Percentiles rank a stretch among this genome's conserved stretches.
Conservation (phyloP, 1,140 invertebrate species). For the Tribolium castaneum region DNA sequence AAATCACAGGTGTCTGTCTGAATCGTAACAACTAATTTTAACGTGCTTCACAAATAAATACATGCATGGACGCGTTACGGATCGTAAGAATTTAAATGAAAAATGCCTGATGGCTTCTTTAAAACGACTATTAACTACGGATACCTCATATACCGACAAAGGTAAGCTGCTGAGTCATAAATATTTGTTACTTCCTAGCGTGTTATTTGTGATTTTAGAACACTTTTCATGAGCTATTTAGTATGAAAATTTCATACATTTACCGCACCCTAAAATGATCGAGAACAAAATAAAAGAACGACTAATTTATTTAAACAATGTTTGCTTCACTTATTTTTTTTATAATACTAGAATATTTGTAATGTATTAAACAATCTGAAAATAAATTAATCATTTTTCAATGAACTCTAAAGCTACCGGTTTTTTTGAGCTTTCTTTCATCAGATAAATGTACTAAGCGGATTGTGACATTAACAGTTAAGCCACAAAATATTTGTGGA, state of each 20-base stretch:
- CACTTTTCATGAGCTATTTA: not conserved
- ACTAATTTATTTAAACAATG: too few relatives aligned
- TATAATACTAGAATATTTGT: too few relatives aligned
- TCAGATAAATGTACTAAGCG: too few relatives aligned
- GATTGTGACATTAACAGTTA: too few relatives aligned
- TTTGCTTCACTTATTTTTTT: too few relatives aligned
- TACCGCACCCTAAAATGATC: too few relatives aligned
- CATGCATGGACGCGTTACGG: not conserved
- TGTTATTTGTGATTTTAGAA: constrained; percentile 12
- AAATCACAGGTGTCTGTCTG: not conserved
- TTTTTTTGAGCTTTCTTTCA: too few relatives aligned
- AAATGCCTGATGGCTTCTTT: constrained; percentile 13
- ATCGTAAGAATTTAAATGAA: not conserved
- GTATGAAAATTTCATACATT: not conserved
- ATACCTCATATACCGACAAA: constrained; percentile 3
- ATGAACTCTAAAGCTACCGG: too few relatives aligned
- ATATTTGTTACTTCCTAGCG: constrained; percentile 9
- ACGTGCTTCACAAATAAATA: not conserved
- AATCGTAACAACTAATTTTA: not conserved
- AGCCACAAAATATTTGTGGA: too few relatives aligned
- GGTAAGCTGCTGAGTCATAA: constrained; percentile 4
- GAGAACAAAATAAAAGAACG: too few relatives aligned
- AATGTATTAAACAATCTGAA: too few relatives aligned
- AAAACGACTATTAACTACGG: not conserved
- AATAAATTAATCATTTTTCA: too few relatives aligned